Evolutionary conservation across 2,113 vertebrate species (phyloP).

Genomic region (Alethe castanea): DNA sequence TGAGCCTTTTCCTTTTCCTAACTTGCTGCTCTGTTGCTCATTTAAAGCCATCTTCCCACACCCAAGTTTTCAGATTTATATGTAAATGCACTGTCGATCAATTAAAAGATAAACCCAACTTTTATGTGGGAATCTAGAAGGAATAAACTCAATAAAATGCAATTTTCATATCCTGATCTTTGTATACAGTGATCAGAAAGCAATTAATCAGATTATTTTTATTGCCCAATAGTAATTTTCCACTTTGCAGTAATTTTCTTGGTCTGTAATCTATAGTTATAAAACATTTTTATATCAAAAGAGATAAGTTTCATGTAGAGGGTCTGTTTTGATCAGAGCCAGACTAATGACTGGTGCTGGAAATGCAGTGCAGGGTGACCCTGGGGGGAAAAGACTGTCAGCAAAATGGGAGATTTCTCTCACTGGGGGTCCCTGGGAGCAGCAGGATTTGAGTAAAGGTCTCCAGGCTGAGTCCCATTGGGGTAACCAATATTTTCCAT

Average conservation of each 20-base stretch:
- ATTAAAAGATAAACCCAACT: constrained; percentile 60
- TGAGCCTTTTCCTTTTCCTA: not conserved
- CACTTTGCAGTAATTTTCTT: not conserved
- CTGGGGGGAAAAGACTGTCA: rapidly evolving
- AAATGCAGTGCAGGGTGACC: not conserved
- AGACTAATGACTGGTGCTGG: rapidly evolving
- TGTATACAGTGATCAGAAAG: constrained; percentile 2
- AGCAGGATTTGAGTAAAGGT: not conserved
- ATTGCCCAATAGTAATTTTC: not conserved
- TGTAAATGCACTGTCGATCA: constrained; percentile 53
- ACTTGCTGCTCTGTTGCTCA: not conserved
- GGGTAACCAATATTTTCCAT: too few species aligned
- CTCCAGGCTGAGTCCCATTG: rapidly evolving
- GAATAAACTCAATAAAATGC: constrained; percentile 2
- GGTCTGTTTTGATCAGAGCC: not conserved
- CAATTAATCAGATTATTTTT: constrained; percentile 23
- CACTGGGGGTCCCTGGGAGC: rapidly evolving
- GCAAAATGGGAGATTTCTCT: rapidly evolving
- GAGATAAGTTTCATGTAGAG: not conserved
- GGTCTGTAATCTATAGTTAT: not conserved
- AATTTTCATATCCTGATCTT: not conserved
- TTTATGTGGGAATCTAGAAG: not conserved
- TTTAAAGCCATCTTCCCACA: not conserved
- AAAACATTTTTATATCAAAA: not conserved
- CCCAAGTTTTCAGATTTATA: constrained; percentile 35